These are phyloP conservation scores for Muraenolepis orangiensis DNA, from an alignment of 2,797 vertebrate genomes.

Conservation along the genomic window DNA sequence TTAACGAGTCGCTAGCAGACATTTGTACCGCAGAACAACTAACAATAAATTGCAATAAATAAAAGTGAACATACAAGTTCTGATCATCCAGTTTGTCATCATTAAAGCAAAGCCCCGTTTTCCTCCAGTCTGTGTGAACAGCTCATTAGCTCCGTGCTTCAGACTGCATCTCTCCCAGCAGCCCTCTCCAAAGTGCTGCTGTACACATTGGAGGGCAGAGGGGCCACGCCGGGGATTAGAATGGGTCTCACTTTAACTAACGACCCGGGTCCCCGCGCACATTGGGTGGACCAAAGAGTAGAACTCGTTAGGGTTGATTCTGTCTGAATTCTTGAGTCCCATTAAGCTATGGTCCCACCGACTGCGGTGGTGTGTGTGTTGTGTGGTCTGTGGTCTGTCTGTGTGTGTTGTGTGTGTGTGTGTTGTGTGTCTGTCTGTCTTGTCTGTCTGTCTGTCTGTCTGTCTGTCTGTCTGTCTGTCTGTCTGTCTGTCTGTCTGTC, in stretches of 20 bases:
- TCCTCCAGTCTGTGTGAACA: not conserved
- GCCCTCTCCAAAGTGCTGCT: not conserved
- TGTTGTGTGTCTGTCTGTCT: not conserved
- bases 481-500: not conserved
- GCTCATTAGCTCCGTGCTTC: not conserved
- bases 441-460: not conserved
- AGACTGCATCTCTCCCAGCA: not conserved
- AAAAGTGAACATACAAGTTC: not conserved
- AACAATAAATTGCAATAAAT: not conserved
- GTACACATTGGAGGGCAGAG: not conserved
- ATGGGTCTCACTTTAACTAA: slow-evolving; percentile 67
- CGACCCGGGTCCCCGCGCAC: slow-evolving; percentile 43
- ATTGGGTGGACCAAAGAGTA: slow-evolving; percentile 66
- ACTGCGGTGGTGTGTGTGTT: not conserved
- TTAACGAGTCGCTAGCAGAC: not conserved
- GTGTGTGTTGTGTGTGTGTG: not conserved
- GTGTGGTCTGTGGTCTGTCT: too few relatives aligned
- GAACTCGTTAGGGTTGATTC: slow-evolving; percentile 68
- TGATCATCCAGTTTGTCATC: not conserved
- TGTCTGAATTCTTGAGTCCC: slow-evolving; percentile 42
- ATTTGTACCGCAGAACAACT: not conserved
- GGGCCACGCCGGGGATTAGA: slow-evolving; percentile 32
- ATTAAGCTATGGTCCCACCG: slow-evolving; percentile 42
- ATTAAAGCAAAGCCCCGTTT: not conserved
- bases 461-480: not conserved